Percentiles rank a stretch among this genome's conserved stretches.
Evolutionary conservation across 1,140 invertebrate species (phyloP).

Genomic region (Caenorhabditis tropicalis): DNA sequence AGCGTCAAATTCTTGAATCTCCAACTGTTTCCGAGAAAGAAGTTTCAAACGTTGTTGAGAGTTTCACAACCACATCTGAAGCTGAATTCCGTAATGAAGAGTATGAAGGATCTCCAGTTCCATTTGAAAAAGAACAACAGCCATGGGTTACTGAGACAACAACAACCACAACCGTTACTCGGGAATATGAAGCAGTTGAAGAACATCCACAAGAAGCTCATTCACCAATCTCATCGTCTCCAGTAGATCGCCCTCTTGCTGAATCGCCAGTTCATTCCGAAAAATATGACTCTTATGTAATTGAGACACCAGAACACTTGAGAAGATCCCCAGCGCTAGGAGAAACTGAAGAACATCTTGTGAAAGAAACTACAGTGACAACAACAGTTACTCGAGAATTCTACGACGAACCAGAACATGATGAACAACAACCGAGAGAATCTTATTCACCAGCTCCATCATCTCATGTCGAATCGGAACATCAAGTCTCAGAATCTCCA

Average conservation of each 20-base stretch:
- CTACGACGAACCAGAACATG: slow-evolving; percentile 5
- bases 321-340: too few species aligned
- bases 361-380: neutral
- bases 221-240: neutral
- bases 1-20: too few species aligned
- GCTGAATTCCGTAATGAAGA: neutral
- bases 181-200: slow-evolving; percentile 10
- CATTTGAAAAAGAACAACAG: neutral
- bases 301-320: neutral
- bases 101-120: neutral
- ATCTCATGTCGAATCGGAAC: neutral
- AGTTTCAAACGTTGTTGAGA: too few species aligned
- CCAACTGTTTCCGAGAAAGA: too few species aligned
- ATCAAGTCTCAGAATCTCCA: neutral
- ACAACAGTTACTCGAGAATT: neutral
- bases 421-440: neutral
- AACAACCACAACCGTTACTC: neutral
- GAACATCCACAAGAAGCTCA: neutral
- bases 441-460: neutral
- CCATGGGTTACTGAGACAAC: slow-evolving; percentile 20
- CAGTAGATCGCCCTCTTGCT: too few species aligned
- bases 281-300: neutral
- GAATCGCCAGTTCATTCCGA: neutral
- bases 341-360: too few species aligned
- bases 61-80: neutral